Base-by-base conservation (phyloP, 2,113 vertebrate species). In the Lonchura striata region DNA sequence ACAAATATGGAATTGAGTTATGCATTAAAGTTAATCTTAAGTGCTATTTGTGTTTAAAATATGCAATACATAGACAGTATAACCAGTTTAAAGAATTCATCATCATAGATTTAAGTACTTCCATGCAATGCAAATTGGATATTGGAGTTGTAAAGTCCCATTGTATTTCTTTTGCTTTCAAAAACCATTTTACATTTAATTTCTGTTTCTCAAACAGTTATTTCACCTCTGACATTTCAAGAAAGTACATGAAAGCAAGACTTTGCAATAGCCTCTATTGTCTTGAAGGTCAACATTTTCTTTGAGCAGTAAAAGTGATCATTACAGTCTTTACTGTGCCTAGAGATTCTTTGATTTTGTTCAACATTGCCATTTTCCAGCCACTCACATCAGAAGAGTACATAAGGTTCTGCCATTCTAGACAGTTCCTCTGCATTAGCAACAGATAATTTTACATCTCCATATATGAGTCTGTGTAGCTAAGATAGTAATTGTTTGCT, bases 41-140 rank as follows among this genome's bases (percentile, higher is more conserved):
- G 7, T 52, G 9, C 1, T 77, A 37, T 27, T 7, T 41, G 3
- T 49, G 37, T 74, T 65, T 65, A 57, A 82, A 69, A 35, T 37
- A 10, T 9, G 7, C 21, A 49, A 23, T 46, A 39, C 1, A 2
- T 39, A 8, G 10, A 12, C 4, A 20, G 3, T 35, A 37, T n/a
- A 4, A 5, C 1, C 15, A 75, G 11, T 49, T 47, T 75, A 13
- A 47, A 86, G 52, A 78, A 86, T 44, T 82, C 16, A 56, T 15
- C 5, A 6, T 23, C 7, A 57, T 41, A 7, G 11, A 33, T 70
- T 59, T 63, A 12, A 71, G 5, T 61, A 57, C 42, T 78, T 82
- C n/a, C 22, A 57, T 16, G 5, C 39, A 75, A 25, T n/a, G 10
- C 4, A 79, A 13, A 66, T 54, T 41, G 8, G 3, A 71, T 16